Evolutionary conservation across 1,140 invertebrate species (phyloP), one percentile per base, ranked within the genome.

Genomic region (Steinernema khuongi): DNA sequence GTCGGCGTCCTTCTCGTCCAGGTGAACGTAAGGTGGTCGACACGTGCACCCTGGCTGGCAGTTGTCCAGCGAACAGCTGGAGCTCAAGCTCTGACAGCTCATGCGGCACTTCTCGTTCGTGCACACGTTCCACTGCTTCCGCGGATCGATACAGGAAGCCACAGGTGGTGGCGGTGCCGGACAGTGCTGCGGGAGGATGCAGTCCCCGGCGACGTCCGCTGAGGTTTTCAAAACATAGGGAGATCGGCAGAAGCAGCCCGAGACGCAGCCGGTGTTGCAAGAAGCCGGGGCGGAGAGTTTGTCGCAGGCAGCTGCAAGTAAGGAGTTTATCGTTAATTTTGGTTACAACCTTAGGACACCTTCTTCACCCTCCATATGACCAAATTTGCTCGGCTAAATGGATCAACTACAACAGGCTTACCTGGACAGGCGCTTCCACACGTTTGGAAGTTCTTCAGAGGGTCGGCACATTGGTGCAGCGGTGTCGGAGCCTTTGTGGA

Each of bases 181-280:
- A 60, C 50, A 60, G 50, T 60, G 50, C 50, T 60, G 50, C 4
- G 50, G 50, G 19, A 60, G 50, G 50, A 60, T 22, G 50, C 50
- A 60, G 19, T 60, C 50, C 14, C 14, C 14, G 50, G 14, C 26
- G 7, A 60, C 50, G 19, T 60, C 50, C 7, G 50, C 4, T 14
- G 50, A 60, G 50, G 26, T 4, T 60, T 60, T 60, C 14, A 60
- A 22, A 22, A 60, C 50, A 22, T 60, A 60, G 50, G 50, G 50
- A 7, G 50, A 17, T 4, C 50, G 50, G 50, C 50, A 60, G 50
- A 60, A 60, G 22, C 50, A 60, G 4, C 50, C 50, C 11, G 50
- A 60, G 4, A 60, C 50, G 22, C 50, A 60, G 50, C 50, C 50
- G 11, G 50, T 60, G 2, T 14, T 60, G 50, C 50, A 60, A 22